Evolutionary conservation across 1,140 invertebrate species (phyloP).

Genomic region (Himalopsyche phryganea): DNA sequence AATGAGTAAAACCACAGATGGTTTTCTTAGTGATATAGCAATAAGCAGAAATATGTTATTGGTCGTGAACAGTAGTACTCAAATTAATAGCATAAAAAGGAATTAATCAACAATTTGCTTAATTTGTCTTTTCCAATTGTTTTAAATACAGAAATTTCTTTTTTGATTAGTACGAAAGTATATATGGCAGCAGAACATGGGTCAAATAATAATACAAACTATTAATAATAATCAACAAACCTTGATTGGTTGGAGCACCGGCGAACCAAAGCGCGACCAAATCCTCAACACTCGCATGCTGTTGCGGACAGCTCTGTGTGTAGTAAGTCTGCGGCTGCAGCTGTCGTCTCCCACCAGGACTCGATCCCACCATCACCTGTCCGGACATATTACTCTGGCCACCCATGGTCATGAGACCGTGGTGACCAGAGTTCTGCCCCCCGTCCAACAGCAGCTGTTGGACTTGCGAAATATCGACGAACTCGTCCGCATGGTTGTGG

Average conservation of each 20-base stretch:
- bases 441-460: constrained; percentile 55
- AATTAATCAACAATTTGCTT: too few species aligned
- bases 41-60: too few species aligned
- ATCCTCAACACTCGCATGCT: constrained; percentile 40
- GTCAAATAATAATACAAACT: too few species aligned
- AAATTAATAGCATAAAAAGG: too few species aligned
- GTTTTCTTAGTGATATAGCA: too few species aligned
- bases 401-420: constrained; percentile 27
- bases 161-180: too few species aligned
- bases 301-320: constrained; percentile 38
- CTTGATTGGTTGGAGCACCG: constrained; percentile 37
- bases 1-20: too few species aligned
- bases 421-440: constrained; percentile 45
- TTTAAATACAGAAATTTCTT: too few species aligned
- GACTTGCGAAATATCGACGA: constrained; percentile 60
- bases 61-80: too few species aligned
- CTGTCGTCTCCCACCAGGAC: constrained; percentile 45
- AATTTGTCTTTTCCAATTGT: too few species aligned
- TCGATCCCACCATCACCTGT: constrained; percentile 36
- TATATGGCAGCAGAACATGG: too few species aligned
- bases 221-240: constrained; percentile 14
- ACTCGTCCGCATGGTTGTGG: constrained; percentile 47
- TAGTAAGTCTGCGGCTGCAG: constrained; percentile 34
- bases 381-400: constrained; percentile 38
- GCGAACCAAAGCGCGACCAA: constrained; percentile 47